A percentile compares a stretch with the other conserved stretches of the same genome.
Evolutionary conservation across 2,888 invertebrate genomes (phyloP).

Genomic region (Pristionchus arcanus): DNA sequence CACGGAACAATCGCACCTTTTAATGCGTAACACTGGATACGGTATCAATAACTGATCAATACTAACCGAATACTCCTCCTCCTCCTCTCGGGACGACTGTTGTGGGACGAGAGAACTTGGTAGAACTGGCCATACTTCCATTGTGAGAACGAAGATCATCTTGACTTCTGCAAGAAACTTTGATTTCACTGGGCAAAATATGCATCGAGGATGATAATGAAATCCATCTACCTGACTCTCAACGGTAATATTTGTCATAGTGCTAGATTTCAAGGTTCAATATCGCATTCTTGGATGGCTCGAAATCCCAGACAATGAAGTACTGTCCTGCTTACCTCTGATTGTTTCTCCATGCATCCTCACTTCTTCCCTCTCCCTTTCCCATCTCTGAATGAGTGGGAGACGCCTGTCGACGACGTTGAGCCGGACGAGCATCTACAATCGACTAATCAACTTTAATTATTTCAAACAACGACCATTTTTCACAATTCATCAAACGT

Average conservation of each 20-base stretch:
- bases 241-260: too few species aligned
- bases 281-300: too few species aligned
- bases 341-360: not conserved
- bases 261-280: too few species aligned
- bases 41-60: not conserved
- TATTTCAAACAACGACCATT: not conserved
- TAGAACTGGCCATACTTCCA: not conserved
- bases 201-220: too few species aligned
- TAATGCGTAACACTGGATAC: too few species aligned
- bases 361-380: not conserved
- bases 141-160: not conserved
- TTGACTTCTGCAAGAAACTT: not conserved
- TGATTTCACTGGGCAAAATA: not conserved
- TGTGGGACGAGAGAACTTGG: not conserved
- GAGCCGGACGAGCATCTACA: slow-evolving; percentile 3
- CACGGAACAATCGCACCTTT: too few species aligned
- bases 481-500: not conserved
- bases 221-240: too few species aligned
- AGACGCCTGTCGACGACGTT: slow-evolving; percentile 7
- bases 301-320: too few species aligned
- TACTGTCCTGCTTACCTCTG: not conserved
- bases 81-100: not conserved
- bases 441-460: not conserved
- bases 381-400: slow-evolving; percentile 21
- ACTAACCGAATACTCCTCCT: slow-evolving; percentile 16